Base-by-base conservation (phyloP, 2,888 invertebrate genomes). In the Meiosimyza decipiens region DNA sequence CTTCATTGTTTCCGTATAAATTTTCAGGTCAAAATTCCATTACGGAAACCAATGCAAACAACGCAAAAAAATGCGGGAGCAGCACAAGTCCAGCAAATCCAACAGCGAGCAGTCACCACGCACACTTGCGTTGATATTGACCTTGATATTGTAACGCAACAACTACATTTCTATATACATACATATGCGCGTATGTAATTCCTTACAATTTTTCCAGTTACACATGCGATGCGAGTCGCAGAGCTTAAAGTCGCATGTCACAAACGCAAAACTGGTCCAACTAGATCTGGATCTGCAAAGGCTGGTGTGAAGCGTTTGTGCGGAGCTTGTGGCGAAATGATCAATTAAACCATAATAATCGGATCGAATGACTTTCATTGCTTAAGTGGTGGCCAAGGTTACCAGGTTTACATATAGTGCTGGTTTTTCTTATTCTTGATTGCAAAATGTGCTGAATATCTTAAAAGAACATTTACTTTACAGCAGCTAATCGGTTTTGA, bases 131-230 rank as follows among this genome's bases (percentile, higher is more conserved):
- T 62, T 71, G 81, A 54, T 79, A 78, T 77, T 82, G 82, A 82
- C 82, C 83, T 82, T 82, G 82, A 82, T 80, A 78, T 78, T 79
- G 76, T 73, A 73, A 77, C 57, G 60, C 59, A 55, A 57, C 13
- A 67, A 57, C 64, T 13, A 60, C 28, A 28, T 28, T 3, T 3
- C 0, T 28, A 28, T 4, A 28, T 28, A 28, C 28, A 28, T 28
- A 28, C 28, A 3, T 28, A 28, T 3, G 18, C 18, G 13, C 13
- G 63, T 49, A 63, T 15, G 13, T 33, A 33, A 13, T 60, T 60
- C 59, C 59, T 60, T 22, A 3, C 59, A 5, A 22, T 28, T 28
- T 40, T 1, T 40, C 40, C 40, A 40, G 40, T 40, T 40, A 9
- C 9, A 40, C 40, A 40, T 40, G 40, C 40, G 40, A 9, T 40